These are phyloP conservation scores for Miniopterus natalensis DNA, from an alignment of 2,113 vertebrate species.

Conservation along the genomic window DNA sequence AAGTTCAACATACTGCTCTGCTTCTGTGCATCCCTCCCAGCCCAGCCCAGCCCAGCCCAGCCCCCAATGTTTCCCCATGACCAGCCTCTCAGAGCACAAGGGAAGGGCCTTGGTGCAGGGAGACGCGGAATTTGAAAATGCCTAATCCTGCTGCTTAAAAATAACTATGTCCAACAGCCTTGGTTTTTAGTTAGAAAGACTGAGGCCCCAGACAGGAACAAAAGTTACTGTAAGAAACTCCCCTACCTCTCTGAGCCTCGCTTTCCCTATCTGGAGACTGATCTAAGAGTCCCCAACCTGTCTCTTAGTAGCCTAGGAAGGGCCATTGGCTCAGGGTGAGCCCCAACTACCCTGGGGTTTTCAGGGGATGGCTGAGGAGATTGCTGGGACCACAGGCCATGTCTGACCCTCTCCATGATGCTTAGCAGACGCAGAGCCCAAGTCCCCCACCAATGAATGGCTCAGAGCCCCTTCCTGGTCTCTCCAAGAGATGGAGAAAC, in stretches of 20 bases:
- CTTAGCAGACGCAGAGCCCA: not conserved
- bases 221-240: not conserved
- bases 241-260: not conserved
- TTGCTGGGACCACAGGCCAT: not conserved
- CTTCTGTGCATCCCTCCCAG: not conserved
- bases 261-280: not conserved
- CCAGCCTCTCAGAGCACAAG: not conserved
- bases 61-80: not conserved
- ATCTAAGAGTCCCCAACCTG: not conserved
- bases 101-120: not conserved
- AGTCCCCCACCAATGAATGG: not conserved
- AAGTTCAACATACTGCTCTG: not conserved
- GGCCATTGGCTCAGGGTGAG: not conserved
- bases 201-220: not conserved
- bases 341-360: not conserved
- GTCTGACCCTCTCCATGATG: not conserved
- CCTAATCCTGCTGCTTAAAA: not conserved
- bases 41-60: not conserved
- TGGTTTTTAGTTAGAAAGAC: not conserved
- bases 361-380: not conserved
- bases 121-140: not conserved
- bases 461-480: not conserved
- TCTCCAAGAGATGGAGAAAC: not conserved
- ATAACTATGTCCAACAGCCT: fast-evolving
- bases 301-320: not conserved